These are phyloP conservation scores for Vanessa atalanta DNA, from an alignment of 1,140 invertebrate species.

Conservation along the genomic window DNA sequence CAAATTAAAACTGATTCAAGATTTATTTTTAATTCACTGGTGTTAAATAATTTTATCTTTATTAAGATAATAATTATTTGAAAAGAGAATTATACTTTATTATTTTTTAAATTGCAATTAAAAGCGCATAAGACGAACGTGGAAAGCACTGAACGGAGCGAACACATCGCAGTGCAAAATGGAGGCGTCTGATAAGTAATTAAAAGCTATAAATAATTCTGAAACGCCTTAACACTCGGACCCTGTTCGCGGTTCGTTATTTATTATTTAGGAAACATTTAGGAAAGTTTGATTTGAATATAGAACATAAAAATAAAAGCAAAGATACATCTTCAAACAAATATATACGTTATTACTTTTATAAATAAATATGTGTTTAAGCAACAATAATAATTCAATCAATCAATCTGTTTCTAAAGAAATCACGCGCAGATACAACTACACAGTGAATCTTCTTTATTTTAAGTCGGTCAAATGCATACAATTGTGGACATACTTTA, in stretches of 20 bases:
- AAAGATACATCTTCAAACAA: no score
- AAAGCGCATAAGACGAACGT: background rate
- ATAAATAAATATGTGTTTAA: no score
- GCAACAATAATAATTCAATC: no score
- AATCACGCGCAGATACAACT: no score
- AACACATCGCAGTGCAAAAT: conserved; percentile 38
- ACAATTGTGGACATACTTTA: no score
- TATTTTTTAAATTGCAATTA: background rate
- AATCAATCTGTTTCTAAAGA: no score
- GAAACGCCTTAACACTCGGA: conserved; percentile 36
- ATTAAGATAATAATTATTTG: background rate
- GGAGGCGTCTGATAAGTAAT: conserved; percentile 48
- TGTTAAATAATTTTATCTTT: no score
- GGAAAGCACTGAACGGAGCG: conserved; percentile 11
- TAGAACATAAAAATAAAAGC: background rate
- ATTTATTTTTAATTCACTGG: no score
- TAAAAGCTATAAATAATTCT: conserved; percentile 50
- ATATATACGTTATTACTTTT: no score
- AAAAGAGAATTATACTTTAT: background rate
- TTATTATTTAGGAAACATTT: conserved; percentile 16
- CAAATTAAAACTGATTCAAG: no score
- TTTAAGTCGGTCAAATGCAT: no score
- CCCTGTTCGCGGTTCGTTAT: conserved; percentile 9
- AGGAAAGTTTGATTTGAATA: background rate
- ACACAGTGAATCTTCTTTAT: no score